A percentile compares a stretch with the other conserved stretches of the same genome.
Conservation (phyloP, 53 echinoderm and acorn worm species). For the Astropecten irregularis region DNA sequence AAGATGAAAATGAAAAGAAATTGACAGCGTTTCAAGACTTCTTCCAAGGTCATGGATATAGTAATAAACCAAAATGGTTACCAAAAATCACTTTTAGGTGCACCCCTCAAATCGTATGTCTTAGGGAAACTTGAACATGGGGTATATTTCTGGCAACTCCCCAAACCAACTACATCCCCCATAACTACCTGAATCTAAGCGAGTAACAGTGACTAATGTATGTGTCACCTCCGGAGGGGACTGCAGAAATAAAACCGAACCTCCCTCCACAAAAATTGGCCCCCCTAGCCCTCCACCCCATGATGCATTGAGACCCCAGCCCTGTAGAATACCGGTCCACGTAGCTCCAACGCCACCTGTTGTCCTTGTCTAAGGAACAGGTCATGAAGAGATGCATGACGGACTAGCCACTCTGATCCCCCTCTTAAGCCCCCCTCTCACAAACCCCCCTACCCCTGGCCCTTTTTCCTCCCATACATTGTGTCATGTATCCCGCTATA, state of each 20-base stretch:
- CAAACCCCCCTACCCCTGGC: neutral
- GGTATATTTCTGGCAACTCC: no score
- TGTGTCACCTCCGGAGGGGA: slow-evolving; percentile 38
- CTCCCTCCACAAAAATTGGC: neutral
- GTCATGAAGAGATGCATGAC: neutral
- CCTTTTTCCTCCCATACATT: no score
- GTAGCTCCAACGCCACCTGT: slow-evolving; percentile 1
- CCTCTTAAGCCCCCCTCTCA: slow-evolving; percentile 17
- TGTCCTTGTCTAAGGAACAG: neutral
- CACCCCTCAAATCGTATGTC: no score
- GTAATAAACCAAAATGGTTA: no score
- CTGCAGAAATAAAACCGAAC: neutral
- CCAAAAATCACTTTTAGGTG: no score
- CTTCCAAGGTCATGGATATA: no score
- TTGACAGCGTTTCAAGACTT: no score
- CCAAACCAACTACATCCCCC: no score
- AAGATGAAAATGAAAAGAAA: no score
- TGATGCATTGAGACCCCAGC: slow-evolving; percentile 1
- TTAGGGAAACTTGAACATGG: no score
- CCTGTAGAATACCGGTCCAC: neutral
- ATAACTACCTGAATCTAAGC: no score
- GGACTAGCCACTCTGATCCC: slow-evolving; percentile 18
- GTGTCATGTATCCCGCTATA: no score
- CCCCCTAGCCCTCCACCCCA: slow-evolving; percentile 45
- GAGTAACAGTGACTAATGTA: slow-evolving; percentile 24